Evolutionary conservation across 1,140 invertebrate genomes (phyloP).

Genomic region (Chironomus striatipennis): DNA sequence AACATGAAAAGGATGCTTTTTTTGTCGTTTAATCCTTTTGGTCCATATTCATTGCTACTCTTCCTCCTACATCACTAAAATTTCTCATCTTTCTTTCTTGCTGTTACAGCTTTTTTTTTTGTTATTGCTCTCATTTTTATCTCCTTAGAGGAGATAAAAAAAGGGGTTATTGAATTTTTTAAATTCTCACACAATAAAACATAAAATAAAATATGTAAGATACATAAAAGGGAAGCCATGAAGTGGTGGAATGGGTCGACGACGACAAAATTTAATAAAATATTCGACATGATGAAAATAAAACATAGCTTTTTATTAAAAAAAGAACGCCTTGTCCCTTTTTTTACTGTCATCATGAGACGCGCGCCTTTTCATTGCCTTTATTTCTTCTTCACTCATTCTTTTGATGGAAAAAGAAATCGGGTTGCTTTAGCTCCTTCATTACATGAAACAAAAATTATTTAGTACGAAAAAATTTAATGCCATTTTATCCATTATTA

Average conservation of each 20-base stretch:
- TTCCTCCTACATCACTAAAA: no score
- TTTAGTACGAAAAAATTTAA: not conserved
- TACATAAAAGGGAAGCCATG: not conserved
- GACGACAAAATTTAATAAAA: constrained; percentile 14
- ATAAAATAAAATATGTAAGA: not conserved
- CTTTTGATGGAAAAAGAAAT: not conserved
- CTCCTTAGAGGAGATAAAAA: no score
- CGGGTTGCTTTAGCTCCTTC: not conserved
- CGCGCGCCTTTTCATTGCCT: not conserved
- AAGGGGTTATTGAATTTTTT: not conserved
- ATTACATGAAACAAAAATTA: no score
- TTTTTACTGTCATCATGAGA: constrained; percentile 7
- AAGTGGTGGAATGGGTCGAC: not conserved
- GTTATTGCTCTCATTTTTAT: no score
- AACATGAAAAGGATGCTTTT: constrained; percentile 2
- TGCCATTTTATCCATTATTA: constrained; percentile 1
- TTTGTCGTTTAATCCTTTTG: constrained; percentile 13
- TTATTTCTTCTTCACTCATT: no score
- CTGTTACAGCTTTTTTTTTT: no score
- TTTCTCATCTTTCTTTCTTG: no score
- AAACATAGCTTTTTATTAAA: constrained; percentile 9
- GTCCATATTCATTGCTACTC: not conserved
- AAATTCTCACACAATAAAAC: constrained; percentile 8
- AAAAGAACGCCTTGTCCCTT: constrained; percentile 3
- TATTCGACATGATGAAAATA: constrained; percentile 13